Evolutionary conservation across 2,888 invertebrate genomes (phyloP), one percentile per base, ranked within the genome.

Genomic region (Lasioglossum oenotherae): DNA sequence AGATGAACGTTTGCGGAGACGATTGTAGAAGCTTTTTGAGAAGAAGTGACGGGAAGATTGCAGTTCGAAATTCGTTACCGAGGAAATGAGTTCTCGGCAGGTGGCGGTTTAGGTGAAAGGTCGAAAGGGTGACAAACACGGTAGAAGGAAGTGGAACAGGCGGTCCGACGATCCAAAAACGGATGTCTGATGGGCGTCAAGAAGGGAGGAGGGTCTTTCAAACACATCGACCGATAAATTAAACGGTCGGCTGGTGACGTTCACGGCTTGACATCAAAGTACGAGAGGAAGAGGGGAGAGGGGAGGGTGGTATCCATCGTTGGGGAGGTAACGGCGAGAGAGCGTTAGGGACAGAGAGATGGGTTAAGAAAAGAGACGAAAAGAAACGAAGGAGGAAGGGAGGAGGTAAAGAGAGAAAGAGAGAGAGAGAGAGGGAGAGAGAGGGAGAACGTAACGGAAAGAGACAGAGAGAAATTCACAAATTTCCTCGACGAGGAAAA

Each of bases 171-270:
- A 73, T 79, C 86, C 73, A 87, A 87, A 86, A 87, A 85, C 85
- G 82, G 82, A 86, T 87, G 82, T 88, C 82, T 82, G 82, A 84
- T 78, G 85, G 87, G 88, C 84, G 90, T 82, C 80, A 86, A 89
- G 85, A 89, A 84, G 79, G 87, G 88, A 77, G 77, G 87, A 84
- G 88, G 86, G 84, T 81, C 92, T 92, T 91, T 92, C 92, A 93
- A 94, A 94, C 92, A 93, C 93, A 93, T 93, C 92, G 93, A 91
- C 92, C 93, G 92, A 93, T 92, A 93, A 93, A 93, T 94, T 94
- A 93, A 94, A 93, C 92, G 93, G 92, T 92, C 91, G 89, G 90
- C 91, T 91, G 92, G 92, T 92, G 93, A 93, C 92, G 92, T 92
- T 93, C 93, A 91, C 92, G 90, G 92, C 91, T 91, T 88, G 92